A percentile compares a stretch with the other conserved stretches of the same genome.
Evolutionary conservation across 1,140 invertebrate genomes (phyloP).

Genomic region (Drosophila bifasciata): DNA sequence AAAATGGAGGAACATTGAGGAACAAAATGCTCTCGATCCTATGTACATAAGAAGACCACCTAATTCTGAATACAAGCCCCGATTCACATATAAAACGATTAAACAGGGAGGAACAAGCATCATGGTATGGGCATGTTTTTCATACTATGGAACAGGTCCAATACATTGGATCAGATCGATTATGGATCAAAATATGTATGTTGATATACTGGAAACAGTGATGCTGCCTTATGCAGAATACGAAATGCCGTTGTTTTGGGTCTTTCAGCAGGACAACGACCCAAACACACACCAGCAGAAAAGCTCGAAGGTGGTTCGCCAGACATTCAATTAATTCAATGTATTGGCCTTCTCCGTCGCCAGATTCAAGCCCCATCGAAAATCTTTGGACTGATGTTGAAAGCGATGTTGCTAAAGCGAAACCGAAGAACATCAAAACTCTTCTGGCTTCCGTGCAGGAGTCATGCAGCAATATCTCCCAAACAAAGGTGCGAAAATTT

Average conservation of each 20-base stretch:
- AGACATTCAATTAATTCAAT: neutral
- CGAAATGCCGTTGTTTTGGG: too few relatives aligned
- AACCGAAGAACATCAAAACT: neutral
- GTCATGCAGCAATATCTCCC: neutral
- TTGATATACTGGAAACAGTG: neutral
- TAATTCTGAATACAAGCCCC: too few relatives aligned
- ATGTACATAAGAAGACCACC: too few relatives aligned
- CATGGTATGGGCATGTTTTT: neutral
- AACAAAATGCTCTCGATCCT: too few relatives aligned
- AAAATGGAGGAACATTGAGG: too few relatives aligned
- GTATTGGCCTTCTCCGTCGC: neutral
- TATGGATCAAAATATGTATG: neutral
- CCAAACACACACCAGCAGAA: too few relatives aligned
- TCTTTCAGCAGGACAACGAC: too few relatives aligned
- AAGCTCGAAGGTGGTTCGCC: too few relatives aligned
- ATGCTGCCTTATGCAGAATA: neutral
- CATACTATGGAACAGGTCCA: neutral
- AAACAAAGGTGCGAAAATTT: too few relatives aligned
- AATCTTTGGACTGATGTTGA: neutral
- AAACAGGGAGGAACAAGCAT: neutral
- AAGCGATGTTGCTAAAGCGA: neutral
- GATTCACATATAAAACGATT: neutral
- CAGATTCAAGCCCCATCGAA: neutral
- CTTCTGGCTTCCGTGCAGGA: neutral
- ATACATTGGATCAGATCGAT: neutral